phyloP scores from a whole-genome alignment of 1,140 invertebrate genomes.

The Metopolophium dirhodum region DNA sequence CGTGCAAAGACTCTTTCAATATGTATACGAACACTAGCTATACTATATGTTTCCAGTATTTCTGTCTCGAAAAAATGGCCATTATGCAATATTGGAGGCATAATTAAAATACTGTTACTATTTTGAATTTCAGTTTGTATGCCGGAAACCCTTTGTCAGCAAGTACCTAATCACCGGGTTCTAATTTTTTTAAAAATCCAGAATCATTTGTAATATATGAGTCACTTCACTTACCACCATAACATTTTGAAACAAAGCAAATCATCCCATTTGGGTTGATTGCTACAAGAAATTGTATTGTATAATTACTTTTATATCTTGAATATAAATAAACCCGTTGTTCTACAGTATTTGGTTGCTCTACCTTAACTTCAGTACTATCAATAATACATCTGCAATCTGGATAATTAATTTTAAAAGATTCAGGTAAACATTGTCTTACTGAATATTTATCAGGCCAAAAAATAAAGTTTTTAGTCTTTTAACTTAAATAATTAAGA shows the following conservation, averaged over 20 bases:
- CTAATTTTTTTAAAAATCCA: background rate
- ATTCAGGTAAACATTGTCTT: background rate
- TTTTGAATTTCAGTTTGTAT: background rate
- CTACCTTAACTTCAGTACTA: background rate
- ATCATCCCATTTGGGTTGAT: background rate
- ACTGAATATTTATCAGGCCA: background rate
- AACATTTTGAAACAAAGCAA: constrained; percentile 15
- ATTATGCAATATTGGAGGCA: constrained; percentile 5
- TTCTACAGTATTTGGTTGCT: constrained; percentile 8
- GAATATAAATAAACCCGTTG: background rate
- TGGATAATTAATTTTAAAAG: constrained; percentile 16
- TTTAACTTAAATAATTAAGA: background rate
- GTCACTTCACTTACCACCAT: background rate
- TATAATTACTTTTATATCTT: constrained; percentile 14
- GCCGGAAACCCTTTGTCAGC: background rate
- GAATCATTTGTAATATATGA: constrained; percentile 11
- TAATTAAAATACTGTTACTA: background rate
- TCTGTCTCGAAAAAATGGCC: background rate
- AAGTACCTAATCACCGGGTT: background rate
- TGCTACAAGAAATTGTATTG: background rate
- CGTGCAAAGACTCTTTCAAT: constrained; percentile 3
- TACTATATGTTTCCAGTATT: background rate
- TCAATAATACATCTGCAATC: background rate
- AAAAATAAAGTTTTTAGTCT: constrained; percentile 27
- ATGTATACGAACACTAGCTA: constrained; percentile 1